These are phyloP conservation scores for Phoenicopterus ruber DNA, from an alignment of 2,113 vertebrate genomes.

Conservation along the genomic window DNA sequence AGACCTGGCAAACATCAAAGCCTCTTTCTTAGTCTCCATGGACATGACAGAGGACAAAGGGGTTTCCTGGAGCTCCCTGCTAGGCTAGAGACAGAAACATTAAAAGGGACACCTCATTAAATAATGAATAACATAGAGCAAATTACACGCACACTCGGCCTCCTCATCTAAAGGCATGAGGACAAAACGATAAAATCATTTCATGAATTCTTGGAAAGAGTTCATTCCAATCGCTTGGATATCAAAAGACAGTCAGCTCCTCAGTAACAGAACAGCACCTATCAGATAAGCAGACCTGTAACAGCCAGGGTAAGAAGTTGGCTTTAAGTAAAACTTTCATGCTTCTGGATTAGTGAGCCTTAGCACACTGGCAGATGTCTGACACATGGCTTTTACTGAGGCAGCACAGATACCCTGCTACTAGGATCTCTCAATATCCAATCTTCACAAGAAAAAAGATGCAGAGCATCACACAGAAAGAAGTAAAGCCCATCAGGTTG, in stretches of 20 bases:
- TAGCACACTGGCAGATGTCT: neutral
- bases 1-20: neutral
- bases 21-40: neutral
- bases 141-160: neutral
- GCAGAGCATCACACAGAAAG: neutral
- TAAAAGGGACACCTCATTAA: neutral
- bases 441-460: neutral
- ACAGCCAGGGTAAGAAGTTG: neutral
- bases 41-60: neutral
- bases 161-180: neutral
- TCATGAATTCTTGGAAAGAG: neutral
- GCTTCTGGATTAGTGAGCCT: neutral
- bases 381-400: neutral
- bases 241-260: neutral
- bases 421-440: neutral
- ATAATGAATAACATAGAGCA: neutral
- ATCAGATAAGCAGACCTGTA: neutral
- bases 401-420: neutral
- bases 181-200: neutral
- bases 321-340: neutral
- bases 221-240: neutral
- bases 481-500: neutral
- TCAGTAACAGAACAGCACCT: neutral
- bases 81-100: neutral
- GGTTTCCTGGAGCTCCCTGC: neutral